Evolutionary conservation across 2,113 vertebrate genomes (phyloP), one percentile per base, ranked within the genome.

Genomic region (Oncorhynchus nerka): DNA sequence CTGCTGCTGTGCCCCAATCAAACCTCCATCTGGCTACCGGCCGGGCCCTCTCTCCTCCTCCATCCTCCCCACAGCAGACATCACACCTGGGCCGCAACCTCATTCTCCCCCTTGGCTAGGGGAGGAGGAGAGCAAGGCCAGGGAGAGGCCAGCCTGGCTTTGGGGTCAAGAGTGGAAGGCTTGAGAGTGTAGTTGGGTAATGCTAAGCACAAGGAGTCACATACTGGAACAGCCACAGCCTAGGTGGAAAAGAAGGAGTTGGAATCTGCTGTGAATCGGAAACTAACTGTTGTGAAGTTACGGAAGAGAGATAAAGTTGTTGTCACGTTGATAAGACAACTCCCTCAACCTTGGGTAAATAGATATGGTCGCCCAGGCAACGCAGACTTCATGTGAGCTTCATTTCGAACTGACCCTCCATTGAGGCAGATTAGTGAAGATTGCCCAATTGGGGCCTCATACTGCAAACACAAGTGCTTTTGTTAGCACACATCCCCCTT

Each of bases 351-450:
- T 45, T 45, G 9, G 39, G 39, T 45, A 32, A 71, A 83, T 15
- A 62, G 82, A 79, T 85, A 92, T 55, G 9, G 39, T 19, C 51
- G 19, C 51, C 51, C 51, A 16, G 51, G 51, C 51, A 55, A 55
- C 3, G 51, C 9, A 45, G 39, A 45, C 83, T 88, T 84, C 79
- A 78, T 81, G 71, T 81, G 84, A 87, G 83, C 85, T 85, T 84
- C 86, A 82, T 90, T 79, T 91, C 90, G 86, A 89, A 90, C 86
- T 89, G 88, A 90, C 86, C 88, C 84, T 87, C 90, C 86, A 89
- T 90, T 91, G 83, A 91, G 82, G 78, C 87, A 89, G 91, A 89
- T 92, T 92, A 91, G 89, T 88, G 83, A 88, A 88, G 89, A 92
- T 86, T 90, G 90, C 82, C 91, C 91, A 91, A 90, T 90, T 84